Conservation (phyloP, 1,140 invertebrate genomes). For the Scylla paramamosain region DNA sequence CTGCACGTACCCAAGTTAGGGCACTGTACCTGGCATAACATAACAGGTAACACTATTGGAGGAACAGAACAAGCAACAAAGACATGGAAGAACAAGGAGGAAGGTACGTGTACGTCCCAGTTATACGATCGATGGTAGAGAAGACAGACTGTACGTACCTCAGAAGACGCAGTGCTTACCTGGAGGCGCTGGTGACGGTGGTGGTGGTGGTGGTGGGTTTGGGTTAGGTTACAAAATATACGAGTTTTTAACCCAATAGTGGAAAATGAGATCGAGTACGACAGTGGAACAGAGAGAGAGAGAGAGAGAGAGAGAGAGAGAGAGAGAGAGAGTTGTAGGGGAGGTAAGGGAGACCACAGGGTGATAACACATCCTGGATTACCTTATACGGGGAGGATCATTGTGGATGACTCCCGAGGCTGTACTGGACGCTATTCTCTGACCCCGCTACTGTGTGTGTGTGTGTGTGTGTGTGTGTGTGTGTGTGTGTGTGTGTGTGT, state of each 20-base stretch:
- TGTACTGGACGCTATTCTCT: not conserved
- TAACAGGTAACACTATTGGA: too few species aligned
- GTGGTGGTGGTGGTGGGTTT: not conserved
- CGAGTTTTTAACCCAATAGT: not conserved
- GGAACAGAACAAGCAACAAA: too few species aligned
- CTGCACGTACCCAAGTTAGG: too few species aligned
- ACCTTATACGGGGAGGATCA: not conserved
- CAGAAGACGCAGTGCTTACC: not conserved
- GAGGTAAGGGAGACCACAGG: not conserved
- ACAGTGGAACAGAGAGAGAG: not conserved
- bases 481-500: too few species aligned
- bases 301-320: not conserved
- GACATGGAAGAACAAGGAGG: too few species aligned
- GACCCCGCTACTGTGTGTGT: too few species aligned
- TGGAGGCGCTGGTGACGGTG: not conserved
- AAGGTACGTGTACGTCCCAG: too few species aligned
- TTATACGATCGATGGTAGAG: not conserved
- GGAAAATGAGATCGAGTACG: not conserved
- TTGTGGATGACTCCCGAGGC: not conserved
- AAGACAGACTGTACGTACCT: too few species aligned
- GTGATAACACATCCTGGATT: not conserved
- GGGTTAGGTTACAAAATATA: too few species aligned
- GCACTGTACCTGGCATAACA: too few species aligned
- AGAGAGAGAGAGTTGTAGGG: too few species aligned
- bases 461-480: too few species aligned